Evolutionary conservation across 2,888 invertebrate species (phyloP).

Genomic region (Allophyes oxyacanthae): DNA sequence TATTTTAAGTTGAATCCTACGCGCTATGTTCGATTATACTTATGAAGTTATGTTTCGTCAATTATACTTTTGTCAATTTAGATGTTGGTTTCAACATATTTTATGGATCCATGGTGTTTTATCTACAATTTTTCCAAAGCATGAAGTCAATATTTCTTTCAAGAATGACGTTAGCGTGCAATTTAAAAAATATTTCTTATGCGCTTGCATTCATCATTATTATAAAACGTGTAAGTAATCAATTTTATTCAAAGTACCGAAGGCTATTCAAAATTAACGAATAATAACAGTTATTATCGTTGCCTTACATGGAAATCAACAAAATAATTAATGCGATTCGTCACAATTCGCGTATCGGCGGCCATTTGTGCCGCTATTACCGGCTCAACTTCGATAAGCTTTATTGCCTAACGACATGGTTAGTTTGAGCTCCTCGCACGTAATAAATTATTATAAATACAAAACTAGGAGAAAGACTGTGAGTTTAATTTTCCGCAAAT

Average conservation of each 20-base stretch:
- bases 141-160: not conserved
- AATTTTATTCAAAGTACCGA: constrained; percentile 44
- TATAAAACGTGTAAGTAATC: constrained; percentile 41
- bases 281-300: constrained; percentile 62
- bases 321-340: constrained; percentile 82
- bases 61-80: too few species aligned
- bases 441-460: constrained; percentile 86
- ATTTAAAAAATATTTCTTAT: constrained; percentile 16
- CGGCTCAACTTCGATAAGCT: constrained; percentile 81
- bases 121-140: not conserved
- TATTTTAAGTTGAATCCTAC: too few species aligned
- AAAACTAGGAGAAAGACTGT: constrained; percentile 75
- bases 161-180: not conserved
- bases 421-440: constrained; percentile 85
- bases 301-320: constrained; percentile 66
- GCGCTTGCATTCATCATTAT: constrained; percentile 37
- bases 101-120: too few species aligned
- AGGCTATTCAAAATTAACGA: constrained; percentile 52
- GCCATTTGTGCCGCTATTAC: constrained; percentile 83
- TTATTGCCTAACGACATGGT: constrained; percentile 84
- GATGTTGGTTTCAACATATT: too few species aligned
- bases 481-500: constrained; percentile 88
- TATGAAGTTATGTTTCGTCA: too few species aligned
- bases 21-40: too few species aligned
- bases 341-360: constrained; percentile 77